Conservation (phyloP, 1,140 invertebrate genomes). For the Drosophila quadrilineata region DNA sequence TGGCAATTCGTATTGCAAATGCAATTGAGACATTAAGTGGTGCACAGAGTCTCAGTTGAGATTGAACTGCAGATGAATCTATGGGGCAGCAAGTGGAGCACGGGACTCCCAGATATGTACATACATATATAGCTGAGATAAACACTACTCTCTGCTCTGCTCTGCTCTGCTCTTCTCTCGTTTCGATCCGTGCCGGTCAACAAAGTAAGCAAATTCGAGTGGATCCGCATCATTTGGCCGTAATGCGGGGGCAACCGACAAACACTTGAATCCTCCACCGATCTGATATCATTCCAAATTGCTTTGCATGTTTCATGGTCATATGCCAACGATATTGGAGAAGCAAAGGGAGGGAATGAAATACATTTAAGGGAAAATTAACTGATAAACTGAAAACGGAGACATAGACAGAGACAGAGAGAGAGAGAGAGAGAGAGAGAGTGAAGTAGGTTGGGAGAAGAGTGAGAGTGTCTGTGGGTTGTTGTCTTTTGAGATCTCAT, state of each 20-base stretch:
- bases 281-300: conserved; percentile 44
- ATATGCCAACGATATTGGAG: too few species aligned
- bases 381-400: conserved; percentile 29
- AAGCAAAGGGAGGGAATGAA: conserved; percentile 13
- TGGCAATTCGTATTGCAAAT: conserved; percentile 68
- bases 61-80: too few species aligned
- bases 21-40: conserved; percentile 70
- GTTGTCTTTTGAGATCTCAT: conserved; percentile 5
- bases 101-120: too few species aligned
- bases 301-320: conserved; percentile 41
- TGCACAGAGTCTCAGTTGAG: conserved; percentile 21
- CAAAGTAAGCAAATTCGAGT: conserved; percentile 53
- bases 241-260: conserved; percentile 1
- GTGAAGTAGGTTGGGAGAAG: too few species aligned
- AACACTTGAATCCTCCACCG: conserved; percentile 29
- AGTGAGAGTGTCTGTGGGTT: too few species aligned
- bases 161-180: too few species aligned
- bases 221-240: conserved; percentile 21
- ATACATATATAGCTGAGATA: too few species aligned
- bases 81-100: too few species aligned
- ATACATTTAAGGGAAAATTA: conserved; percentile 20
- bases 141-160: too few species aligned
- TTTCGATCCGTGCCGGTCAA: conserved; percentile 27
- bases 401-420: neutral
- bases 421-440: neutral